Evolutionary conservation across 2,888 invertebrate genomes (phyloP).

Genomic region (Drosophila mimica): DNA sequence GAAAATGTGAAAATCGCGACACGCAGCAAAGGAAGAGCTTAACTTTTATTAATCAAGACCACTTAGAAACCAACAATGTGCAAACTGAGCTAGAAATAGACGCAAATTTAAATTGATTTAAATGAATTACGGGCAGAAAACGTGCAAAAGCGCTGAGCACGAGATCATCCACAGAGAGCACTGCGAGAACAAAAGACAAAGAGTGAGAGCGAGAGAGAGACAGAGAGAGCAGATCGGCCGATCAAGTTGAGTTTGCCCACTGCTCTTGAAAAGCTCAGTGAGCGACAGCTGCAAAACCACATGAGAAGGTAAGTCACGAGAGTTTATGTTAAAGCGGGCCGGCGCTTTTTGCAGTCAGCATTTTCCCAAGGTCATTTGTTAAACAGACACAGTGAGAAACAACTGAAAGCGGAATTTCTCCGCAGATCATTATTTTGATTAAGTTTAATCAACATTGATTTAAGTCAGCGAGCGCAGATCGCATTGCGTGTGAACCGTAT

Average conservation of each 20-base stretch:
- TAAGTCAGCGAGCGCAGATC: conserved; percentile 7
- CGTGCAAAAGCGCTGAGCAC: conserved; percentile 56
- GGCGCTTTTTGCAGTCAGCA: conserved; percentile 34
- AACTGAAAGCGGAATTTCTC: neutral
- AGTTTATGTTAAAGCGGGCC: conserved; percentile 51
- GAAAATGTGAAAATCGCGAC: conserved; percentile 8
- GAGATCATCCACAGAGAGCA: conserved; percentile 46
- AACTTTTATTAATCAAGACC: conserved; percentile 66
- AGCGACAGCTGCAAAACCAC: conserved; percentile 34
- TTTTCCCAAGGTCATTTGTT: conserved; percentile 50
- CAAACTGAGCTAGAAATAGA: conserved; percentile 62
- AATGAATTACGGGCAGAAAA: conserved; percentile 67
- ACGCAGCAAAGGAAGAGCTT: conserved; percentile 14
- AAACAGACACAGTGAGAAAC: conserved; percentile 24
- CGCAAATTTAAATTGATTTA: conserved; percentile 71
- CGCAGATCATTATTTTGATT: conserved; percentile 33
- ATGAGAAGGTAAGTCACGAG: conserved; percentile 62
- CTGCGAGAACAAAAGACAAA: neutral
- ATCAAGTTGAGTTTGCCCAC: conserved; percentile 18
- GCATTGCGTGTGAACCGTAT: conserved; percentile 25
- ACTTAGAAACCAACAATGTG: conserved; percentile 63
- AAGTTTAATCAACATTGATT: conserved; percentile 51
- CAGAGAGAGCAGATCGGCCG: neutral
- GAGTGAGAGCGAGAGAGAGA: neutral
- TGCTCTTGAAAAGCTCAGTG: conserved; percentile 36